phyloP scores from a whole-genome alignment of 2,797 vertebrate genomes.

The Myripristis murdjan region DNA sequence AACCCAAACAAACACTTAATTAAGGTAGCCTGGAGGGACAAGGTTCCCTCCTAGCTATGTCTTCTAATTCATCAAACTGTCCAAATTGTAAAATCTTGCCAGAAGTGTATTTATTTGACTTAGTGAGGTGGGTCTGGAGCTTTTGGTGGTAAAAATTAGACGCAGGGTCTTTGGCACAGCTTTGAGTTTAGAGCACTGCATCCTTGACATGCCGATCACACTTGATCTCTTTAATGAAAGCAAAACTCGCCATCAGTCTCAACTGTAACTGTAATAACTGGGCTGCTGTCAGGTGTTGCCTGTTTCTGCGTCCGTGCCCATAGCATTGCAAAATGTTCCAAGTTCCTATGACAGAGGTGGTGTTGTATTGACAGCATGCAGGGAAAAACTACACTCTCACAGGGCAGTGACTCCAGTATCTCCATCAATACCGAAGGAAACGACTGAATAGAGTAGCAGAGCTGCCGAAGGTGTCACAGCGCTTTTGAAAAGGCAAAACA shows the following conservation, averaged over 20 bases:
- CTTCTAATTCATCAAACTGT: slow-evolving; percentile 37
- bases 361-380: neutral
- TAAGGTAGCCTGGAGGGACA: no score
- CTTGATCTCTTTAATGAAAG: slow-evolving; percentile 38
- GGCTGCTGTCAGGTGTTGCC: no score
- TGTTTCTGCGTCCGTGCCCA: neutral
- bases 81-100: slow-evolving; percentile 47
- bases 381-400: slow-evolving; percentile 19
- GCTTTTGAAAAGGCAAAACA: slow-evolving; percentile 57
- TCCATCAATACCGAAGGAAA: slow-evolving; percentile 40
- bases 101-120: slow-evolving; percentile 37
- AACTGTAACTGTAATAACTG: neutral
- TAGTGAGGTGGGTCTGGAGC: slow-evolving; percentile 41
- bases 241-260: no score
- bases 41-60: no score
- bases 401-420: slow-evolving; percentile 13
- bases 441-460: slow-evolving; percentile 40
- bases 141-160: slow-evolving; percentile 18
- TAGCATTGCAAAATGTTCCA: slow-evolving; percentile 2
- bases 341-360: neutral
- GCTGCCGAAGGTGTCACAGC: slow-evolving; percentile 64
- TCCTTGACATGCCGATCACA: slow-evolving; percentile 29
- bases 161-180: no score
- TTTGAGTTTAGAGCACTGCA: no score
- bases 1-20: no score